Evolutionary conservation across 92 coral and sea anemone species (phyloP).

Genomic region (Epizoanthus scotinus): DNA sequence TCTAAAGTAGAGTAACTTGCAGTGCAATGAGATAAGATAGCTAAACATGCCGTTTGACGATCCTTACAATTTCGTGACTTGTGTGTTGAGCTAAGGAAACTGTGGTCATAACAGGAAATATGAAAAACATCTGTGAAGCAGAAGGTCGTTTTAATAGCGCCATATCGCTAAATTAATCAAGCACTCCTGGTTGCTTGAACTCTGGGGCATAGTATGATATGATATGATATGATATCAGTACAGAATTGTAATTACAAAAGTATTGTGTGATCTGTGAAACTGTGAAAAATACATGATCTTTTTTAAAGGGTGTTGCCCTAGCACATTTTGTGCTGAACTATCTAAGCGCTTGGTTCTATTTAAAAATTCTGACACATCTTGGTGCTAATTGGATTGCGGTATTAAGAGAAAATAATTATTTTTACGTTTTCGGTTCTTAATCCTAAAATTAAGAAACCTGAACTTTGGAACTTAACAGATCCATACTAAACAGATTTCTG

Average conservation of each 20-base stretch:
- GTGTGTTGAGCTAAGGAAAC: not conserved
- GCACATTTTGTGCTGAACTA: too few species aligned
- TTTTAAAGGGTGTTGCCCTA: not conserved
- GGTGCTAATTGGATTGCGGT: slow-evolving; percentile 28
- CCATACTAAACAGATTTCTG: too few species aligned
- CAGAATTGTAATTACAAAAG: not conserved
- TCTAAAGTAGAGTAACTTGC: too few species aligned
- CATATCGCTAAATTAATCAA: not conserved
- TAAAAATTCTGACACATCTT: not conserved
- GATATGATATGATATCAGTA: not conserved
- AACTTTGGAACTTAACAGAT: too few species aligned
- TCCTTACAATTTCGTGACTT: slow-evolving; percentile 2
- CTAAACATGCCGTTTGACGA: not conserved
- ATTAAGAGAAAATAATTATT: not conserved
- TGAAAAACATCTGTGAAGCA: slow-evolving; percentile 1
- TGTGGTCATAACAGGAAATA: slow-evolving; percentile 1
- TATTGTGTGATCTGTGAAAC: not conserved
- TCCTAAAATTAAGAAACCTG: not conserved
- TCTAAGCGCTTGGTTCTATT: too few species aligned
- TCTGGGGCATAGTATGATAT: not conserved
- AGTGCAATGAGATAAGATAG: too few species aligned
- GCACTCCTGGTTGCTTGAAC: not conserved
- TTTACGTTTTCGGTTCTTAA: not conserved
- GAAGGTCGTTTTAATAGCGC: not conserved
- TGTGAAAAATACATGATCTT: not conserved